Evolutionary conservation across 2,888 invertebrate species (phyloP), one percentile per base, ranked within the genome.

Genomic region (Smittia aterrima): DNA sequence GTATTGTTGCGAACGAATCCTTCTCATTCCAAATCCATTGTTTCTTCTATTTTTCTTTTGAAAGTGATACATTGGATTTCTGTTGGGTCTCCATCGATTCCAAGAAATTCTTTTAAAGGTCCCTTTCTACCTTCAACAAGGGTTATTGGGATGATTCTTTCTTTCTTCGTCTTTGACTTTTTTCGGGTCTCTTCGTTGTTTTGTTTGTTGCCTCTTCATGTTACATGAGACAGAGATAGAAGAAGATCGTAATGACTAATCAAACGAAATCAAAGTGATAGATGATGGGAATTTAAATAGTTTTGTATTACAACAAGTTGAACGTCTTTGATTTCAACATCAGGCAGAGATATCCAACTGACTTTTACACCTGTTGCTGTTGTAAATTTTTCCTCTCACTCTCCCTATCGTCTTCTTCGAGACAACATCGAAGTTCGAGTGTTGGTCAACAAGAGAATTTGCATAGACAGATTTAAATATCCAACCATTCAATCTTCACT

Each of bases 401-500:
- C n/a, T n/a, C n/a, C n/a, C n/a, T n/a, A 47, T 16, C 4, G 13
- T 47, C 16, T 47, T 13, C 16, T 3, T 47, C 16, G 47, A 47
- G 38, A 38, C 4, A 38, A 38, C 6, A 38, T 4, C 38, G 38
- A 38, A 11, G 11, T 38, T 7, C 13, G n/a, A 53, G n/a, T n/a
- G 53, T 20, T 58, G 58, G 24, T 58, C 24, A 58, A 58, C 20
- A 20, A 18, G 18, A 22, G 7, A 47, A 71, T 71, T 71, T 71
- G 70, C 70, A 71, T 71, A 71, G 54, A 71, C 16, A 54, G 32
- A 47, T 71, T 71, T 71, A n/a, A 71, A 71, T 71, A 54, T 54
- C 53, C 25, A 71, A n/a, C n/a, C n/a, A n/a, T n/a, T n/a, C n/a
- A 68, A 68, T 68, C 47, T 38, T 6, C 6, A 68, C 68, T 68